phyloP scores from a whole-genome alignment of 2,113 vertebrate species.

The Diphyllodes magnificus region DNA sequence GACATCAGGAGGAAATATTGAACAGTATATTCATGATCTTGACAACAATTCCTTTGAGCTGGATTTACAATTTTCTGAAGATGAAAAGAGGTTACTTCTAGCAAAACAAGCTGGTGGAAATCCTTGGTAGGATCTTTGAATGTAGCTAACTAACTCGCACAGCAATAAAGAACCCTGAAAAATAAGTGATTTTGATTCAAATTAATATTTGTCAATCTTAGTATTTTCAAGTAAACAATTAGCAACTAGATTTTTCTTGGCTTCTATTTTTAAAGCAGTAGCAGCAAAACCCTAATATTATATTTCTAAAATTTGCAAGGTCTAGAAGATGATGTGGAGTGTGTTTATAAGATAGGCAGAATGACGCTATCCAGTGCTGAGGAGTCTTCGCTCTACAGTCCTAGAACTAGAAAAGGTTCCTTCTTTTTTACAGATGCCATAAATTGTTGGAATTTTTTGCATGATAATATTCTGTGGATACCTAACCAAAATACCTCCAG shows the following conservation, averaged over 20 bases:
- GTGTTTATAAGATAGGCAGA: background rate
- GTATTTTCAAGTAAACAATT: background rate
- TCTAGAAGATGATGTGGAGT: background rate
- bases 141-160: background rate
- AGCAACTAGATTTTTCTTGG: background rate
- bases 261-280: background rate
- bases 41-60: conserved; percentile 97
- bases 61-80: conserved; percentile 94
- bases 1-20: conserved; percentile 90
- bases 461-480: background rate
- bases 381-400: background rate
- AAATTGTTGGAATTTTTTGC: background rate
- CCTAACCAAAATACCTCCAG: background rate
- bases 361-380: background rate
- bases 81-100: conserved; percentile 90
- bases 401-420: background rate
- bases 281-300: background rate
- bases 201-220: background rate
- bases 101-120: conserved; percentile 94
- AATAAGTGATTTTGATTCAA: background rate
- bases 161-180: background rate
- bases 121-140: conserved; percentile 81
- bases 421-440: background rate
- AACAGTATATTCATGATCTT: conserved; percentile 97
- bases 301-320: background rate